Conservation (phyloP, 2,888 invertebrate species). For the Uropetala carovei region DNA sequence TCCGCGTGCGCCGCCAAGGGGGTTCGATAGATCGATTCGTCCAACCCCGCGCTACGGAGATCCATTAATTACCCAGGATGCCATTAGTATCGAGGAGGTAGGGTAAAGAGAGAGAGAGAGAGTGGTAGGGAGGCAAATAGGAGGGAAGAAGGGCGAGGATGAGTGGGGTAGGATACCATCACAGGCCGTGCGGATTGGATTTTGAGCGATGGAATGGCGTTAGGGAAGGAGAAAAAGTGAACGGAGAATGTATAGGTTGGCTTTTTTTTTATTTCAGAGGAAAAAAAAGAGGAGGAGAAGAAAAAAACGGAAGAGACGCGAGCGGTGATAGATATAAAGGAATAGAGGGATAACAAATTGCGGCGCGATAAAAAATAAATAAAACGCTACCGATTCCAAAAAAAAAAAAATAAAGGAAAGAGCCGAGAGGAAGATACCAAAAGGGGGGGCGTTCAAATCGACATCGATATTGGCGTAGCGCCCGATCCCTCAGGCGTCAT, state of each 20-base stretch:
- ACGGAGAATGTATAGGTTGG: not conserved
- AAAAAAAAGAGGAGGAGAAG: not conserved
- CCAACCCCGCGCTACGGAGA: not conserved
- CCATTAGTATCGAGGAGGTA: slow-evolving; percentile 1
- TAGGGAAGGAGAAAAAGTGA: not conserved
- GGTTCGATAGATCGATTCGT: slow-evolving; percentile 1
- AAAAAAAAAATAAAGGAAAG: too few species aligned
- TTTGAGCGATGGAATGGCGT: not conserved
- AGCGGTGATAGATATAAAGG: not conserved
- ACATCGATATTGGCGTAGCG: slow-evolving; percentile 11
- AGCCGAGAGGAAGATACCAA: not conserved
- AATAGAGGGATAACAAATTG: slow-evolving; percentile 9
- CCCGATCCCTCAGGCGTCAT: slow-evolving; percentile 24
- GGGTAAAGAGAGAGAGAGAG: not conserved
- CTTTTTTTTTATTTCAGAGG: not conserved
- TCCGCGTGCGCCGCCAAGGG: not conserved
- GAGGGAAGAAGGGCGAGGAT: not conserved
- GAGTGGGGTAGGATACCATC: not conserved
- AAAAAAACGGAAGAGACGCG: not conserved
- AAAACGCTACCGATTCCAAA: too few species aligned
- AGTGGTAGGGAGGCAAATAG: not conserved
- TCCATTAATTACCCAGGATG: slow-evolving; percentile 21
- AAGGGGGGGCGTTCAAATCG: slow-evolving; percentile 8
- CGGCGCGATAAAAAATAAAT: not conserved
- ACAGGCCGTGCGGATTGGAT: not conserved